Conservation (phyloP, 2,113 vertebrate species). For the Fukomys damarensis region DNA sequence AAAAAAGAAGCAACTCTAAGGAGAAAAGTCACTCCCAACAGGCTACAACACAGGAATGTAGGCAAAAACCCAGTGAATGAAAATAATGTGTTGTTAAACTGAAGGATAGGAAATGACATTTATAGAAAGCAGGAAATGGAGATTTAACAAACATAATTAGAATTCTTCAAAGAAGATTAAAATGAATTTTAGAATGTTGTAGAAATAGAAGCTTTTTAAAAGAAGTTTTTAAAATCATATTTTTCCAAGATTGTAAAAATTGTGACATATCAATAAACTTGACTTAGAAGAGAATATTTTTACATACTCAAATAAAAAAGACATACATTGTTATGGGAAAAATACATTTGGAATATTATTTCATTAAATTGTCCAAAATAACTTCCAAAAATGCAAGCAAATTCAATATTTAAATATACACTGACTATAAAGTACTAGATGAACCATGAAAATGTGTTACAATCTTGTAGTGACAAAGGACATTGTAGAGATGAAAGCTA, state of each 20-base stretch:
- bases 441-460: not conserved
- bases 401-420: not conserved
- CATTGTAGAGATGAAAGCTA: not conserved
- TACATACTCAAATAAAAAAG: not conserved
- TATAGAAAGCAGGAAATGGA: not conserved
- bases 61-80: not conserved
- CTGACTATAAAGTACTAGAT: not conserved
- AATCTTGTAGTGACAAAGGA: not conserved
- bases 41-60: not conserved
- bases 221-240: not conserved
- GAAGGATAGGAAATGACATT: not conserved
- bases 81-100: not conserved
- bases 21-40: not conserved
- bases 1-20: not conserved
- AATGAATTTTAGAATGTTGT: not conserved
- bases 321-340: not conserved
- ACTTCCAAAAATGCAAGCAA: not conserved
- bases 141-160: not conserved
- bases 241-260: not conserved
- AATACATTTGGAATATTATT: not conserved
- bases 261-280: not conserved
- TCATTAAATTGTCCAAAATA: not conserved
- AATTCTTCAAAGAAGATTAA: not conserved
- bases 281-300: not conserved
- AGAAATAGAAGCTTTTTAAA: no score